Base-by-base conservation (phyloP, 1,140 invertebrate genomes). In the Eciton burchellii region DNA sequence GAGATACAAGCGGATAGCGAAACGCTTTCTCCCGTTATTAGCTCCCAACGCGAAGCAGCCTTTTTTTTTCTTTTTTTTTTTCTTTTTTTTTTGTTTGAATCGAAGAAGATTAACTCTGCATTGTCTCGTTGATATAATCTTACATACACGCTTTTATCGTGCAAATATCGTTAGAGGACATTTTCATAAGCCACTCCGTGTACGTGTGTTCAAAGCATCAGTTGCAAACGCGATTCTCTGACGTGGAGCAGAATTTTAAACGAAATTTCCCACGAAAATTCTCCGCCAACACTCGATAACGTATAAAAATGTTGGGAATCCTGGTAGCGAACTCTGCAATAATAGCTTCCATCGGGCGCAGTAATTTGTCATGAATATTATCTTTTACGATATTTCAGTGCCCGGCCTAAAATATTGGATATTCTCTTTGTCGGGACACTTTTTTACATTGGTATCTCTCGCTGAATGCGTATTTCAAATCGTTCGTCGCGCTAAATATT, bases 331-430 rank as follows among this genome's bases (percentile, higher is more conserved):
- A 43, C 35, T 26, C 24, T 29, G 49, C 74, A 79, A 77, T 79
- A 70, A 70, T 70, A 16, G n/a, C 56, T 79, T 19, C 29, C 60
- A 65, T 41, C 35, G n/a, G 11, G 21, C 35, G 12, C 12, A 70
- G 70, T 49, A 70, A 56, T 68, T 66, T 79, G 35, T 79, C 63
- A 35, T 24, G 8, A 68, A 70, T 79, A 70, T 70, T 79, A 79
- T 79, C 63, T 57, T 70, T 29, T 16, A 16, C 35, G 54, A 29
- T 45, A 56, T 65, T 52, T 41, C n/a, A 56, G 35, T 68, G 56
- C 68, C 29, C 12, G 43, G 35, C 35, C 35, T 6, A 56, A 26
- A 45, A 45, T 79, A 57, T 68, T n/a, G 21, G 52, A 56, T 6
- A 77, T 54, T 56, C 35, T 56, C 47, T 54, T 43, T n/a, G n/a